Percentiles rank a stretch among this genome's conserved stretches.
Conservation (phyloP, 2,113 vertebrate species). For the Thalassarche chlororhynchos region DNA sequence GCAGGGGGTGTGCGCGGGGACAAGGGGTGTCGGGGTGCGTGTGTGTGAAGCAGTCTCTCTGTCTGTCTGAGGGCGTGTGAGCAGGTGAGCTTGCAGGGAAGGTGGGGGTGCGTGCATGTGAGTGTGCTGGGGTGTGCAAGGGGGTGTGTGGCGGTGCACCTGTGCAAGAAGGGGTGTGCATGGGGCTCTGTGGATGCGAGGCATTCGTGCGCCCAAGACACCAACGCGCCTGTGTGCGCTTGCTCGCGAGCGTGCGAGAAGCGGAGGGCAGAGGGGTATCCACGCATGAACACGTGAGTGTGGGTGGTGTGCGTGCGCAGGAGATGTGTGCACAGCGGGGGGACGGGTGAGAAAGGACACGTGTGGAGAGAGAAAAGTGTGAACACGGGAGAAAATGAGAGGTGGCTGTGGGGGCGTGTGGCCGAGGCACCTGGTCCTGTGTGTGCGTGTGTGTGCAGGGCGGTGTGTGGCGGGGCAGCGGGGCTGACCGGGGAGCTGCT, state of each 20-base stretch:
- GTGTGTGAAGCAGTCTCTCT: neutral
- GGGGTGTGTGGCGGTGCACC: neutral
- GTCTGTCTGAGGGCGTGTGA: neutral
- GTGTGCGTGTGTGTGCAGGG: rapidly evolving
- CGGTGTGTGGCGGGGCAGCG: neutral
- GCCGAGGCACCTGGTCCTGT: neutral
- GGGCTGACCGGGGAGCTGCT: neutral
- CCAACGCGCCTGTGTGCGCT: too few species aligned
- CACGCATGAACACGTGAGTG: rapidly evolving
- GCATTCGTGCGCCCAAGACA: rapidly evolving
- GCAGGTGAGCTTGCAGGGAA: neutral
- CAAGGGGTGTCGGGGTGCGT: too few species aligned
- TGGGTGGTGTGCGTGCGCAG: rapidly evolving
- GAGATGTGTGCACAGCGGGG: neutral
- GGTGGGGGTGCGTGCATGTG: rapidly evolving
- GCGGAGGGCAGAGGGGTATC: neutral
- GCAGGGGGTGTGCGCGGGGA: neutral
- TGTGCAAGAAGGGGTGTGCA: neutral
- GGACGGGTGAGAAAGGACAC: neutral
- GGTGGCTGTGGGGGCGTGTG: rapidly evolving
- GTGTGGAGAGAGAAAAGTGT: neutral
- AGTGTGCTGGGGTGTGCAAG: too few species aligned
- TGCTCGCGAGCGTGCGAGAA: neutral
- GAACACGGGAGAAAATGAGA: neutral
- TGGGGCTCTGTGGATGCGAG: neutral